These are phyloP conservation scores for Drosophila paramelanica DNA, from an alignment of 2,888 invertebrate species.

Conservation along the genomic window DNA sequence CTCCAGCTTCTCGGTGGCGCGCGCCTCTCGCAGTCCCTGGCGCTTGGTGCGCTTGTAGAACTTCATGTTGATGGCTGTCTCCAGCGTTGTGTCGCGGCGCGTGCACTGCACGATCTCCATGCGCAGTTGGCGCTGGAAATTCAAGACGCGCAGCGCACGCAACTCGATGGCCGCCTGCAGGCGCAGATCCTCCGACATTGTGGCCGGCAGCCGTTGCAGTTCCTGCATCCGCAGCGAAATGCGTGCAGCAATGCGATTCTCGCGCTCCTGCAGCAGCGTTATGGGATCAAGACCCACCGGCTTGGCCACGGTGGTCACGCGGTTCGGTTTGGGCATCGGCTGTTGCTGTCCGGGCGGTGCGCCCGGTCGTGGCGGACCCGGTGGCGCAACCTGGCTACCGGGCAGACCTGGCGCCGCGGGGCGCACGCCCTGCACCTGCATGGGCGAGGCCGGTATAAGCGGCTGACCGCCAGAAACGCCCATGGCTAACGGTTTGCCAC, in stretches of 20 bases:
- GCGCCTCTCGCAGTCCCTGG: constrained; percentile 97
- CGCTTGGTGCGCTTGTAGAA: constrained; percentile 98
- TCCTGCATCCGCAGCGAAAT: constrained; percentile 97
- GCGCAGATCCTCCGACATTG: constrained; percentile 95
- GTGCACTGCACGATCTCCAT: constrained; percentile 94
- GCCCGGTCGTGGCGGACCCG: constrained; percentile 81
- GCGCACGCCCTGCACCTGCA: constrained; percentile 80
- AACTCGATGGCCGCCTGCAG: constrained; percentile 98
- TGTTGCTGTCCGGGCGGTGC: constrained; percentile 85
- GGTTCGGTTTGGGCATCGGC: constrained; percentile 90
- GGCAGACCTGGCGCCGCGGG: constrained; percentile 44
- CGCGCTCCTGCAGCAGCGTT: constrained; percentile 96
- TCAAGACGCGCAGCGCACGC: constrained; percentile 95
- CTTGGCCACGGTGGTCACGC: constrained; percentile 95
- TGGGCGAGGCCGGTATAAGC: constrained; percentile 81
- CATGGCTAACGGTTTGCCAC: constrained; percentile 68
- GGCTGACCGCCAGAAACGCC: constrained; percentile 79
- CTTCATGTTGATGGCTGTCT: constrained; percentile 98
- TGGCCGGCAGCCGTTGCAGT: constrained; percentile 93
- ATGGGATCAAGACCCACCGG: constrained; percentile 98
- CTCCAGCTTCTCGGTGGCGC: constrained; percentile 99
- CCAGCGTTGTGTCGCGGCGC: constrained; percentile 96
- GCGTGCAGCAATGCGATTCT: constrained; percentile 96
- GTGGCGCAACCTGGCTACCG: constrained; percentile 57
- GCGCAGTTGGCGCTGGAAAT: constrained; percentile 97